Evolutionary conservation across 2,888 invertebrate species (phyloP).

Genomic region (Piscicola geometra): DNA sequence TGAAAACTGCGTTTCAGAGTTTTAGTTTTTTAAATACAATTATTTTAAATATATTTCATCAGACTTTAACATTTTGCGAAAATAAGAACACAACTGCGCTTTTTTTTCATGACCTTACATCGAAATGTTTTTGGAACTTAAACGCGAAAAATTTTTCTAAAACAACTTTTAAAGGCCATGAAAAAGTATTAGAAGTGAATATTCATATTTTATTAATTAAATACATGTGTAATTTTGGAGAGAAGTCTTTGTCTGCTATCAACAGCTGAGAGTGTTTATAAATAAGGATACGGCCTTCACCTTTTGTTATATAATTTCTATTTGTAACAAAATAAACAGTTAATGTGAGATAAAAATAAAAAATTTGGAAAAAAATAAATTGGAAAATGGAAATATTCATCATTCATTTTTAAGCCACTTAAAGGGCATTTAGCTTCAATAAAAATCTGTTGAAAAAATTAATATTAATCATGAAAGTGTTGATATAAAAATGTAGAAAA

Average conservation of each 20-base stretch:
- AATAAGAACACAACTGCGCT: background rate
- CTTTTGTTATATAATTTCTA: no score
- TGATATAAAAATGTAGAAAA: slow-evolving; percentile 20
- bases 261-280: background rate
- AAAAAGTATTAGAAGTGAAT: background rate
- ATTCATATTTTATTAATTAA: background rate
- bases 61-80: background rate
- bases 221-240: background rate
- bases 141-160: background rate
- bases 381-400: background rate
- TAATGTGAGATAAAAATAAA: no score
- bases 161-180: background rate
- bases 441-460: no score
- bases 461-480: no score
- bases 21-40: background rate
- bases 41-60: background rate
- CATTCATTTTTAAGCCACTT: no score
- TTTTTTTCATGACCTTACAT: background rate
- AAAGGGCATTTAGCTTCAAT: no score
- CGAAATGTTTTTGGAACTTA: background rate
- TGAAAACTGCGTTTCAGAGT: background rate
- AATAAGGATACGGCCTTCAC: background rate
- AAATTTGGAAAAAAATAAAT: background rate
- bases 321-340: no score
- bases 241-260: background rate